These are phyloP conservation scores for Phengaris alcon DNA, from an alignment of 2,888 invertebrate species.

Conservation along the genomic window DNA sequence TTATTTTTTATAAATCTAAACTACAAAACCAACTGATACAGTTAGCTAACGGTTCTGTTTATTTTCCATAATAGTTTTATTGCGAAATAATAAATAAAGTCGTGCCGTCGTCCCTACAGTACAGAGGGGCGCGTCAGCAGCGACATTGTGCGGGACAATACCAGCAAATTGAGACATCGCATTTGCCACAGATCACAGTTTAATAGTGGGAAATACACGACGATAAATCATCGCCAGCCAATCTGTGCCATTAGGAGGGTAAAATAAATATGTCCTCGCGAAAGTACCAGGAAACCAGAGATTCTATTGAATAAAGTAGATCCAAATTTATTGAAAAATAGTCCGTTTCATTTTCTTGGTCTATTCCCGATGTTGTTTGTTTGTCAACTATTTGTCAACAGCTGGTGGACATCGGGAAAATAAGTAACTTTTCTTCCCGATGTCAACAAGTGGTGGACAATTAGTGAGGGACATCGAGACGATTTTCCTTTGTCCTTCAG, in stretches of 20 bases:
- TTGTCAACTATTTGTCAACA: too few species aligned
- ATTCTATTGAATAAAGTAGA: not conserved
- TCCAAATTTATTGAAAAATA: too few species aligned
- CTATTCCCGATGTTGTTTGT: too few species aligned
- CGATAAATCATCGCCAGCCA: conserved; percentile 5
- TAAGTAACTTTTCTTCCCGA: too few species aligned
- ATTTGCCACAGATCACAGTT: conserved; percentile 62
- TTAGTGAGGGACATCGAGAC: too few species aligned
- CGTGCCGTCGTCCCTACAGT: not conserved
- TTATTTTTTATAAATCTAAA: not conserved
- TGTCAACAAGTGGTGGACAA: too few species aligned
- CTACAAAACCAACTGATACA: not conserved
- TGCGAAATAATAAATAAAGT: conserved; percentile 20
- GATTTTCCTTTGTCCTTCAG: too few species aligned
- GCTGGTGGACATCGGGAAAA: too few species aligned
- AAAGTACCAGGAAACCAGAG: not conserved
- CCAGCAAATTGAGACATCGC: conserved; percentile 69
- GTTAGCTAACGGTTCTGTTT: conserved; percentile 16
- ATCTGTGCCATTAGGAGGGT: conserved; percentile 9
- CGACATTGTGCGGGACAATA: conserved; percentile 55
- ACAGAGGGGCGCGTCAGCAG: conserved; percentile 30
- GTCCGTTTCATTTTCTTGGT: too few species aligned
- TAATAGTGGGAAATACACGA: conserved; percentile 33
- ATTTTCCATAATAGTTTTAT: conserved; percentile 25
- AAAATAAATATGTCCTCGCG: conserved; percentile 13